Base-by-base conservation (phyloP, 2,888 invertebrate species). In the Chelonus formosanus region DNA sequence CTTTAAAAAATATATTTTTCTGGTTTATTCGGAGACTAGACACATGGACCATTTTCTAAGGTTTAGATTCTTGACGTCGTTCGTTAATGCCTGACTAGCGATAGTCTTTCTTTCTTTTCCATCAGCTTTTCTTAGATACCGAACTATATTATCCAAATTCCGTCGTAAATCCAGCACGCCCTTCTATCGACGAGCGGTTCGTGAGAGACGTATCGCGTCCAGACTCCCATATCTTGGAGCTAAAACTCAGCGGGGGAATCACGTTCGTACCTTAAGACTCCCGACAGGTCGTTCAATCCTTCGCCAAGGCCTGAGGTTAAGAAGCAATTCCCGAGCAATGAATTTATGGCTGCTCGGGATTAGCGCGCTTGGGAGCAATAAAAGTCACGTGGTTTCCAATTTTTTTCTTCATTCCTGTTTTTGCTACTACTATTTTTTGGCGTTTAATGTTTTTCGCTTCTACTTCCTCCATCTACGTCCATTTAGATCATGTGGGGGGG, bases 261-360 rank as follows among this genome's bases (percentile, higher is more conserved):
- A 73, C 71, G 72, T 70, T 62, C 63, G 69, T 72, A 70, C 62
- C 71, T 72, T 70, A 69, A 76, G 71, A 71, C 72, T 76, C 75
- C 61, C 69, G 74, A 74, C 71, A 70, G 69, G 65, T 71, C 67
- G 70, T 68, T 62, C 69, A 69, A 67, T 71, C 67, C 67, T 65
- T 65, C 65, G 66, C 56, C 68, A 54, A 64, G 65, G 68, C 72
- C 67, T 62, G 65, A 75, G 75, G 76, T 80, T 79, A 78, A 78
- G 78, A 77, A 76, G 76, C 75, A 78, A 79, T 80, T 77, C 75
- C 74, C 73, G 63, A 53, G 64, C 74, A 78, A 79, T 78, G 77
- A 79, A 79, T 79, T 80, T 79, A 80, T 78, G 75, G 77, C 64
- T 76, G 71, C 68, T 72, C 66, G 70, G 74, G 75, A 79, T 79